Percentiles rank a stretch among this genome's conserved stretches.
Conservation (phyloP, 2,113 vertebrate species). For the Cyanistes caeruleus region DNA sequence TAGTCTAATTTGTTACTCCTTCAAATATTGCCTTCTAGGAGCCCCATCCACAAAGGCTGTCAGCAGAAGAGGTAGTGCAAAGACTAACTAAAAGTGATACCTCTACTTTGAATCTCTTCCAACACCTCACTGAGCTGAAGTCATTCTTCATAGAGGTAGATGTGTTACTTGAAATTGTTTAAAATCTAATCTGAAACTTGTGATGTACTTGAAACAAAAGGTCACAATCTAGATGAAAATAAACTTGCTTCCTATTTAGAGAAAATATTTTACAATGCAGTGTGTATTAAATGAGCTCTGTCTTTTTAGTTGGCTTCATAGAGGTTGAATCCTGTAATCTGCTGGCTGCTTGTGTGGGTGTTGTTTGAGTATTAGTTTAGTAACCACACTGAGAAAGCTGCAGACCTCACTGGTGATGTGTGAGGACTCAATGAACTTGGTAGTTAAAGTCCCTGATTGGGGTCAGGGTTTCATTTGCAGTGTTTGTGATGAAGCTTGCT, state of each 20-base stretch:
- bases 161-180: background rate
- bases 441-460: background rate
- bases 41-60: constrained; percentile 90
- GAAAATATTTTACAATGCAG: background rate
- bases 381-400: background rate
- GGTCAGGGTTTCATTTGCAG: background rate
- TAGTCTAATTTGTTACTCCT: background rate
- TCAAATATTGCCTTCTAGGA: constrained; percentile 79
- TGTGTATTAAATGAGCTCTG: background rate
- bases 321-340: background rate
- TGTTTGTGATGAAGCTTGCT: background rate
- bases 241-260: background rate
- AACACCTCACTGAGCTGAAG: constrained; percentile 91
- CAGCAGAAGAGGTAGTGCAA: constrained; percentile 89
- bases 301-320: background rate
- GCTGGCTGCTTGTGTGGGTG: background rate
- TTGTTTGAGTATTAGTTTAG: background rate
- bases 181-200: background rate
- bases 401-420: background rate
- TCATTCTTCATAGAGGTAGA: constrained; percentile 96
- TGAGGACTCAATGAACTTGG: background rate
- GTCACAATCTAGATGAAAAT: background rate
- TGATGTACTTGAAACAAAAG: background rate
- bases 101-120: constrained; percentile 87
- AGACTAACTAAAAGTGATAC: constrained; percentile 85